Evolutionary conservation across 2,888 invertebrate genomes (phyloP).

Genomic region (Latrodectus hesperus): DNA sequence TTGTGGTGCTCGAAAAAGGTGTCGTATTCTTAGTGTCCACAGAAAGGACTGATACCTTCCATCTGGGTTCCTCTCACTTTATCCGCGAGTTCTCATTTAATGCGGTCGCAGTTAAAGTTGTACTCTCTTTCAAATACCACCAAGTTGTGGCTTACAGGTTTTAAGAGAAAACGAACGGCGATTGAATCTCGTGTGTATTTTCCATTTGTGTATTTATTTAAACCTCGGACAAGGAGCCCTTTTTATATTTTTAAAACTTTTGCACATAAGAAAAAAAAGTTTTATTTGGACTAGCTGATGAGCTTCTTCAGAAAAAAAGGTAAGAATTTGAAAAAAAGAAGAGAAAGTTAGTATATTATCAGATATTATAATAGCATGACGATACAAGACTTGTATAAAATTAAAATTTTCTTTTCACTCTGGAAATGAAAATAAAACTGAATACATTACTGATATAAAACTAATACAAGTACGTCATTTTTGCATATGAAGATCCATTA

Average conservation of each 20-base stretch:
- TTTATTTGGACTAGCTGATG: slow-evolving; percentile 54
- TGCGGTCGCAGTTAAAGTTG: slow-evolving; percentile 54
- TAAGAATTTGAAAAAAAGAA: slow-evolving; percentile 23
- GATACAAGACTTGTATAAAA: too few species aligned
- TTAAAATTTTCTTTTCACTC: too few species aligned
- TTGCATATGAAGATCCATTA: too few species aligned
- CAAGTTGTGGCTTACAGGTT: slow-evolving; percentile 19
- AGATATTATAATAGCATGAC: too few species aligned
- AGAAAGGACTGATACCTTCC: slow-evolving; percentile 49
- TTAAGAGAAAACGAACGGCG: slow-evolving; percentile 1
- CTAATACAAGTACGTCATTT: too few species aligned
- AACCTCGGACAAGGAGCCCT: background rate
- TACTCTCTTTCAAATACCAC: slow-evolving; percentile 7
- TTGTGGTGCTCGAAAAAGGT: slow-evolving; percentile 23
- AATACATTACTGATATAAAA: too few species aligned
- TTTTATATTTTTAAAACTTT: background rate
- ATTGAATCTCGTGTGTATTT: background rate
- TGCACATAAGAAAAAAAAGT: background rate
- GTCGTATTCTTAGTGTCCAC: slow-evolving; percentile 31
- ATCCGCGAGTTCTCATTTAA: slow-evolving; percentile 60
- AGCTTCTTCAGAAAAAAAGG: slow-evolving; percentile 39
- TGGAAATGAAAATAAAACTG: too few species aligned
- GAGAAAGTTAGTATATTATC: background rate
- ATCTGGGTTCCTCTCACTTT: slow-evolving; percentile 49
- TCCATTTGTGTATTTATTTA: background rate